Base-by-base conservation (phyloP, 37 sponge, comb jelly and placozoan genomes). In the Cliona cf. orientalis region DNA sequence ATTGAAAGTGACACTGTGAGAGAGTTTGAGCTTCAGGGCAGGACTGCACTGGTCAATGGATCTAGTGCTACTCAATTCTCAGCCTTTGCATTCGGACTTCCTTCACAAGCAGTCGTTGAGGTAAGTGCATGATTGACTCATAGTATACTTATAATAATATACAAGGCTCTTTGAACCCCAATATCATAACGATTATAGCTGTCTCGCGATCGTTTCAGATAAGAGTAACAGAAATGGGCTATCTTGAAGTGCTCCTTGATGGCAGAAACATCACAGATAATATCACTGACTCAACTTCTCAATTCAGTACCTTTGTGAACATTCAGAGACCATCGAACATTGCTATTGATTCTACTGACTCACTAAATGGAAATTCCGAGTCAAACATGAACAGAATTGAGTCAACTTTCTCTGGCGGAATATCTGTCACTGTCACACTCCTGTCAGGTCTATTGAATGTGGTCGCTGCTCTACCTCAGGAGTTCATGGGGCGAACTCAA, bases 61-160 rank as follows among this genome's bases (percentile, higher is more conserved):
- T 42, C 76, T 22, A 78, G 40, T 57, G 90, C 90, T 17, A 90
- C 90, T 12, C 74, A 84, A 39, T 84, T 74, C 40, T 72, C 75
- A 37, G 74, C 80, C 19, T 82, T 90, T 74, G 90, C 84, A 23
- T 69, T 89, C 25, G 72, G 75, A 14, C 1, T 11, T 1, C 38
- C 2, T 26, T 5, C 11, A 45, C 53, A 66, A 29, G 34, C 11
- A 3, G 4, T 41, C 5, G 71, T 80, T 69, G 69, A 80, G 58
- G 81, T 80, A 68, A n/a, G n/a, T n/a, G n/a, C n/a, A n/a, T 61
- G 60, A 7, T 17, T 49, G 49, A 25, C 11, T 5, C 34, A 26
- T 11, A 7, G 26, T 72, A 26, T n/a, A 72, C 34, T 29, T 7
- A 32, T n/a, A n/a, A n/a, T 69, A 11, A 69, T 39, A 38, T 40